phyloP scores from a whole-genome alignment of 1,140 invertebrate species.

The silkworm (Bombyx mori) region ASM3026992v2 NC_085110.1:14039501-14040000 shows the following conservation, averaged over 20 bases:
- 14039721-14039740: slow-evolving; percentile 96
- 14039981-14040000: too few species aligned
- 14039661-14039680: slow-evolving; percentile 4
- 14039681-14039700: slow-evolving; percentile 12
- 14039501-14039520: slow-evolving; percentile 85
- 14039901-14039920: slow-evolving; percentile 75
- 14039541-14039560: slow-evolving; percentile 94
- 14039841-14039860: slow-evolving; percentile 89
- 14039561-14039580: slow-evolving; percentile 90
- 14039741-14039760: slow-evolving; percentile 84
- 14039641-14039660: too few species aligned
- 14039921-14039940: slow-evolving; percentile 84
- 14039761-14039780: slow-evolving; percentile 76
- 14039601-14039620: slow-evolving; percentile 74
- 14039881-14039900: slow-evolving; percentile 95
- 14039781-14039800: slow-evolving; percentile 79
- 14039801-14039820: slow-evolving; percentile 90
- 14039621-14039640: too few species aligned
- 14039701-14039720: slow-evolving; percentile 93
- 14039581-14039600: slow-evolving; percentile 72
- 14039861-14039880: slow-evolving; percentile 84
- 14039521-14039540: slow-evolving; percentile 93
- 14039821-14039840: slow-evolving; percentile 94
- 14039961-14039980: too few species aligned
- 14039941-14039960: neutral